A percentile compares a stretch with the other conserved stretches of the same genome.
These are phyloP conservation scores for Eupleurogrammus muticus DNA, from an alignment of 2,797 vertebrate genomes.

Conservation along the genomic window DNA sequence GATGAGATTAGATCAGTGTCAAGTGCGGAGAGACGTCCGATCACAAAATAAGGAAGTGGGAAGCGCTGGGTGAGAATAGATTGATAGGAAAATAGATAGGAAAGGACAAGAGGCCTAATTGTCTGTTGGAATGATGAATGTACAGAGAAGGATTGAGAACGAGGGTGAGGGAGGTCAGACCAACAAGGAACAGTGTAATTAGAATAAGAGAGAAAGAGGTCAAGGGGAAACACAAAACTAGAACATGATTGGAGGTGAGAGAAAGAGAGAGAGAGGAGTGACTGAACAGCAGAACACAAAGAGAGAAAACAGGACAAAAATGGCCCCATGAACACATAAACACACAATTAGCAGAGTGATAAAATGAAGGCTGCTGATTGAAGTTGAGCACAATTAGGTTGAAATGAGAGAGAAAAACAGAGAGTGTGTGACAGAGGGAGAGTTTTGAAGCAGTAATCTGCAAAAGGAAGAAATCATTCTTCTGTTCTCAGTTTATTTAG, in stretches of 20 bases:
- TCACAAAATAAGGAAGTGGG: slow-evolving; percentile 3
- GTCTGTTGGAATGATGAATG: slow-evolving; percentile 7
- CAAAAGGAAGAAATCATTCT: background rate
- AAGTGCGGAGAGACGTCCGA: background rate
- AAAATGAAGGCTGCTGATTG: slow-evolving; percentile 28
- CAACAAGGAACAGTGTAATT: background rate
- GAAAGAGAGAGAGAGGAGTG: background rate
- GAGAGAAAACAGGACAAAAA: slow-evolving; percentile 1
- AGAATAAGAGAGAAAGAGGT: background rate
- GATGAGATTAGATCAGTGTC: slow-evolving; percentile 12
- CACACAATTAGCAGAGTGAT: slow-evolving; percentile 28
- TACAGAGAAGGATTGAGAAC: background rate
- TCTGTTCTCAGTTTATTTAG: slow-evolving; percentile 6
- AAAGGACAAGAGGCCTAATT: slow-evolving; percentile 23
- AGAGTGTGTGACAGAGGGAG: background rate
- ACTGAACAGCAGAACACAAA: background rate
- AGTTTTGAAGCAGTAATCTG: background rate
- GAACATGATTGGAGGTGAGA: slow-evolving; percentile 18
- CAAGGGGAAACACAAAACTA: background rate
- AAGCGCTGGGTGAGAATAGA: background rate
- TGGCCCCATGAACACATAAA: slow-evolving; percentile 13
- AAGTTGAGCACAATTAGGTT: slow-evolving; percentile 32
- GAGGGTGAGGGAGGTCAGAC: slow-evolving; percentile 9
- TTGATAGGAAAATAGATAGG: slow-evolving; percentile 38
- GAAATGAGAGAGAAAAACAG: slow-evolving; percentile 8